A percentile compares a stretch with the other conserved stretches of the same genome.
These are phyloP conservation scores for Cydia pomonella DNA, from an alignment of 1,140 invertebrate genomes.

Conservation along the genomic window DNA sequence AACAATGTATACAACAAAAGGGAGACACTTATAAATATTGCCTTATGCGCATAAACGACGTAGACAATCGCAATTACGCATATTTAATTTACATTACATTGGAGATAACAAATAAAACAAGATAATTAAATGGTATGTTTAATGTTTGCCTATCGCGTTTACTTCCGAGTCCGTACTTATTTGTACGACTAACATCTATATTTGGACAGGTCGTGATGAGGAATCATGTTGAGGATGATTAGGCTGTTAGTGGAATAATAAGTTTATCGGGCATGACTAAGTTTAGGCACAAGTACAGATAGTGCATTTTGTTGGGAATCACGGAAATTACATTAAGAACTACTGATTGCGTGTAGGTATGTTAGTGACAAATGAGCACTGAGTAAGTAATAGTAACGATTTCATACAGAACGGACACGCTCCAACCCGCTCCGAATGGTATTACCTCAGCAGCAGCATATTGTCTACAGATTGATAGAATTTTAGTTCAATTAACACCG, in stretches of 20 bases:
- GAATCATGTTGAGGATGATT: slow-evolving; percentile 17
- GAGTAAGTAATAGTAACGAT: too few relatives aligned
- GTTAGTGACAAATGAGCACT: too few relatives aligned
- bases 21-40: neutral
- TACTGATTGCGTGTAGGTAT: too few relatives aligned
- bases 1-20: neutral
- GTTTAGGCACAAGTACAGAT: neutral
- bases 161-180: slow-evolving; percentile 21
- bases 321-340: neutral
- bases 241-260: neutral
- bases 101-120: slow-evolving; percentile 29
- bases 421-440: too few relatives aligned
- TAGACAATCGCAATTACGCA: slow-evolving; percentile 25
- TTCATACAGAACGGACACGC: too few relatives aligned
- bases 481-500: too few relatives aligned
- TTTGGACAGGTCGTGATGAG: slow-evolving; percentile 26
- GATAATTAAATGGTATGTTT: slow-evolving; percentile 27
- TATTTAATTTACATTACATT: slow-evolving; percentile 31
- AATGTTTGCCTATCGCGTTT: slow-evolving; percentile 15
- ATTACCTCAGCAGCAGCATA: too few relatives aligned
- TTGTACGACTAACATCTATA: slow-evolving; percentile 24
- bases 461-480: too few relatives aligned
- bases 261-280: neutral
- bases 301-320: neutral
- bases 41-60: neutral